Conservation (phyloP, 2,888 invertebrate genomes). For the Oscheius myriophilus region DNA sequence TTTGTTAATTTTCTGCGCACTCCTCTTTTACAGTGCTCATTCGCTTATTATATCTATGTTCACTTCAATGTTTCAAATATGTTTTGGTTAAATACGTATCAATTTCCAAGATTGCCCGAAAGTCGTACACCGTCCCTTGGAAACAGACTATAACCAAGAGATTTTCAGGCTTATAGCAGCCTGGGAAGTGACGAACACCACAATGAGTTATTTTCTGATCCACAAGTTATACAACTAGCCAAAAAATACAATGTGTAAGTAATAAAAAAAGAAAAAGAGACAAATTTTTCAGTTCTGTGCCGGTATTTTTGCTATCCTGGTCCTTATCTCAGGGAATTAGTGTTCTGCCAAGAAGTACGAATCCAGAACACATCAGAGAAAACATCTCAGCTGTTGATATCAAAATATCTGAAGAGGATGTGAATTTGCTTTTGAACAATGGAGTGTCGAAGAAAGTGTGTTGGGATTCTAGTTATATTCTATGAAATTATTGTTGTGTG, state of each 20-base stretch:
- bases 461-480: conserved; percentile 60
- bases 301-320: conserved; percentile 53
- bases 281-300: neutral
- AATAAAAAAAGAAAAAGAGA: neutral
- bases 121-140: too few species aligned
- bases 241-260: conserved; percentile 53
- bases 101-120: too few species aligned
- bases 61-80: too few species aligned
- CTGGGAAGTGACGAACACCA: conserved; percentile 57
- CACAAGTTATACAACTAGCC: conserved; percentile 44
- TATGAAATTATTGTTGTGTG: neutral
- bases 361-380: conserved; percentile 39
- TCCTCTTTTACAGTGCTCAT: too few species aligned
- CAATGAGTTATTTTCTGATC: conserved; percentile 45
- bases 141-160: too few species aligned
- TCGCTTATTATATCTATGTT: too few species aligned
- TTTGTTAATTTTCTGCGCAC: too few species aligned
- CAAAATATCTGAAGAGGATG: conserved; percentile 39
- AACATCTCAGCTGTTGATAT: conserved; percentile 44
- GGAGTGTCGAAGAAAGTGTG: conserved; percentile 53
- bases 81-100: too few species aligned
- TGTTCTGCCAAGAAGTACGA: conserved; percentile 62
- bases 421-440: conserved; percentile 32
- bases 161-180: conserved; percentile 79
- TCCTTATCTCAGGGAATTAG: conserved; percentile 60